A percentile compares a stretch with the other conserved stretches of the same genome.
phyloP scores from a whole-genome alignment of 2,888 invertebrate genomes.

The Phalera bucephala region DNA sequence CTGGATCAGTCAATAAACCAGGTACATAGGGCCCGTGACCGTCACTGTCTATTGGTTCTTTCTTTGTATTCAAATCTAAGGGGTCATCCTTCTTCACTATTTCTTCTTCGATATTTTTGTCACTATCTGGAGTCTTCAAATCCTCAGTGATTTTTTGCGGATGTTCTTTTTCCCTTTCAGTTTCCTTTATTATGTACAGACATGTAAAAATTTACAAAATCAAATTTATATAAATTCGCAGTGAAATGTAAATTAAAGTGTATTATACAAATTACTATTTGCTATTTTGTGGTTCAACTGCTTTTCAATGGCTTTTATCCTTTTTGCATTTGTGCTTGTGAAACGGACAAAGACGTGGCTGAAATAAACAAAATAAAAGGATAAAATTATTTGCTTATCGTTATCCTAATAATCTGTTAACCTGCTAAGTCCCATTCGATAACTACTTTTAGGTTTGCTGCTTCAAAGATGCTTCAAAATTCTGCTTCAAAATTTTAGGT shows the following conservation, averaged over 20 bases:
- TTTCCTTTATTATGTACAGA: constrained; percentile 70
- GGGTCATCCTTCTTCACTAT: constrained; percentile 43
- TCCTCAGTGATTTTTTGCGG: constrained; percentile 16
- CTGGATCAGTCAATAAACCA: constrained; percentile 79
- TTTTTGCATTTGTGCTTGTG: constrained; percentile 49
- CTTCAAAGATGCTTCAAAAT: no score
- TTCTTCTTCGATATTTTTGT: constrained; percentile 16
- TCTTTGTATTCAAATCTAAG: constrained; percentile 49
- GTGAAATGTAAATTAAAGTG: constrained; percentile 1
- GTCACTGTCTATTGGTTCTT: constrained; percentile 55
- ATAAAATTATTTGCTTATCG: constrained; percentile 3
- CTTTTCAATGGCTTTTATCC: constrained; percentile 6
- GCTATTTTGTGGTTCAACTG: no score
- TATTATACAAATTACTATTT: no score
- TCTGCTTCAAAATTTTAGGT: no score
- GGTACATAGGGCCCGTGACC: constrained; percentile 79
- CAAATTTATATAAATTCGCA: constrained; percentile 13
- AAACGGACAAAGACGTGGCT: constrained; percentile 60
- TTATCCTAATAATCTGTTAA: neutral
- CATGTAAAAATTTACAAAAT: constrained; percentile 60
- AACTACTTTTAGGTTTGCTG: no score
- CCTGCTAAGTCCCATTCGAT: no score
- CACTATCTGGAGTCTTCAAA: constrained; percentile 18
- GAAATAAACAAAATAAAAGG: constrained; percentile 51
- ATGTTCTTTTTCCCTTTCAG: constrained; percentile 28